Base-by-base conservation (phyloP, 2,113 vertebrate species). In the Scomber colias region DNA sequence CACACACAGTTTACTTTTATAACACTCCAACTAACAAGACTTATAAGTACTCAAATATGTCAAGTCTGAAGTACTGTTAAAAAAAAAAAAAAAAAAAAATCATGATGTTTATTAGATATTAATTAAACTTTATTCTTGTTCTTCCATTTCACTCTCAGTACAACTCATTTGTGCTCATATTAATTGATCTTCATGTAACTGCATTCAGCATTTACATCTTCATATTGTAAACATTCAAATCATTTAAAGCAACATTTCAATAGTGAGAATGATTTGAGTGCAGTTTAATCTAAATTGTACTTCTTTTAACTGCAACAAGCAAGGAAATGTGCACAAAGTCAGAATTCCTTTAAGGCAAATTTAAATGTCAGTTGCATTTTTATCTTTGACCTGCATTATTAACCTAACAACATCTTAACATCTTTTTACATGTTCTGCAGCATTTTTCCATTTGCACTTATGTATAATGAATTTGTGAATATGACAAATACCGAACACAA, bases 351-450 rank as follows among this genome's bases (percentile, higher is more conserved):
- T 6, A 13, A 50, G 40, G 46, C 64, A 54, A 16, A 60, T 81
- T 49, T 59, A 49, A 71, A 17, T 63, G 54, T 87, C 66, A 66
- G 30, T 67, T 59, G 40, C 13, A 59, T 71, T 2, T 85, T 49
- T 51, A 67, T 57, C 21, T 48, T 82, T 77, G 35, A 75, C 75
- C 69, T 75, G 61, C 64, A 71, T 77, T 70, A 80, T 72, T 79
- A 82, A 77, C 51, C 46, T 48, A 30, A 56, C 15, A 63, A 67
- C 45, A 75, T 10, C 70, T 13, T 15, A 27, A 56, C 15, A 63
- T 71, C 45, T 78, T 10, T 73, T 13, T 15, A 27, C 21, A 30
- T 69, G 56, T 51, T 51, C 65, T 85, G 45, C 46, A 59, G 46
- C 15, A n/a, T 57, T 66, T 46, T 35, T 40, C 11, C 45, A 51